These are phyloP conservation scores for Musca vetustissima DNA, from an alignment of 1,140 invertebrate genomes.

Conservation along the genomic window DNA sequence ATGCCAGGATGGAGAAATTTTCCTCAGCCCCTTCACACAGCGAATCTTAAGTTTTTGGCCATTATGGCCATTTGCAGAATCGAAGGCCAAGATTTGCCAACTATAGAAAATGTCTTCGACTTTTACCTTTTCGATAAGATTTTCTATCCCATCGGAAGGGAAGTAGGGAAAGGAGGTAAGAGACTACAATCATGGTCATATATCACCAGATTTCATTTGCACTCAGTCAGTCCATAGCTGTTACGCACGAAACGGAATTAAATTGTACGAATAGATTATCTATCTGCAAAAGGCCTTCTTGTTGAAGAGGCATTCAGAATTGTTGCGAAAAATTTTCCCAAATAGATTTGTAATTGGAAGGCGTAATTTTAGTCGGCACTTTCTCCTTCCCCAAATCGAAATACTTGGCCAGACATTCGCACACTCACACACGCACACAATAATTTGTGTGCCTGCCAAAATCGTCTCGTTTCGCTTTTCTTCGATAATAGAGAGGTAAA, in stretches of 20 bases:
- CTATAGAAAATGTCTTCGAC: too few species aligned
- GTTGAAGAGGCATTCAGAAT: not conserved
- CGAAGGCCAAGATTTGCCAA: too few species aligned
- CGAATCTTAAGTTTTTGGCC: too few species aligned
- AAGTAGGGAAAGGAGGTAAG: too few species aligned
- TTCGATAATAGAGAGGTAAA: not conserved
- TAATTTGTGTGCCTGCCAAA: conserved; percentile 18
- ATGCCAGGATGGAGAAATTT: not conserved
- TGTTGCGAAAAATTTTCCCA: conserved; percentile 3
- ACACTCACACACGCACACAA: not conserved
- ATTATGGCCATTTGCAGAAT: too few species aligned
- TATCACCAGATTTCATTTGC: too few species aligned
- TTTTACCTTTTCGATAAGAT: too few species aligned
- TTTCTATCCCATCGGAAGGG: too few species aligned
- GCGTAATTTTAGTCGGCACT: conserved; percentile 37
- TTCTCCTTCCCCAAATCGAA: not conserved
- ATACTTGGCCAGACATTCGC: not conserved
- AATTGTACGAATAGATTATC: conserved; percentile 54
- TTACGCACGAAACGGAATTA: conserved; percentile 49
- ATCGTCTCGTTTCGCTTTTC: too few species aligned
- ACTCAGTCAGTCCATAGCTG: too few species aligned
- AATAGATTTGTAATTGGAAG: conserved; percentile 52
- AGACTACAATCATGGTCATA: too few species aligned
- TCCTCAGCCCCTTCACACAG: too few species aligned
- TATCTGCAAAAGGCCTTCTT: not conserved